These are phyloP conservation scores for Odontomyia ornata DNA, from an alignment of 2,888 invertebrate species.

Conservation along the genomic window DNA sequence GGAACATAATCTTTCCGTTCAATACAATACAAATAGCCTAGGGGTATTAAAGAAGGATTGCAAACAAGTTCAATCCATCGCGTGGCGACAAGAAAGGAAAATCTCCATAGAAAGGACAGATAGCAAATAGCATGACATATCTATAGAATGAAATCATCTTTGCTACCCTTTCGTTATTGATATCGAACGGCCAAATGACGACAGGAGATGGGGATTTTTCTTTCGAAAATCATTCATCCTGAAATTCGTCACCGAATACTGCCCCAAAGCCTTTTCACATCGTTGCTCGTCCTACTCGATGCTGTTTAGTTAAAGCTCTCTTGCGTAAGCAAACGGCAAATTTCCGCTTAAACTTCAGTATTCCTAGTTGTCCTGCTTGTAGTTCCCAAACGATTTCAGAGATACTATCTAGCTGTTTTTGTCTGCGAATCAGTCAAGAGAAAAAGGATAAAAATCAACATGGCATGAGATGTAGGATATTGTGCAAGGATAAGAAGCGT, in stretches of 20 bases:
- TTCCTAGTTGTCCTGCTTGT: too few species aligned
- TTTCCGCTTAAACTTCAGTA: not conserved
- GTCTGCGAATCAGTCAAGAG: not conserved
- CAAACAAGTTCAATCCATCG: constrained; percentile 23
- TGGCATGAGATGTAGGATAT: not conserved
- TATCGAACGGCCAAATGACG: not conserved
- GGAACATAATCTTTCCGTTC: constrained; percentile 23
- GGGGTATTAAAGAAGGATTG: constrained; percentile 7
- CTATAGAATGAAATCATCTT: not conserved
- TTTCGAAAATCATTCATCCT: constrained; percentile 24
- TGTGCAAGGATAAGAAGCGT: not conserved
- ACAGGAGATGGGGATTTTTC: not conserved
- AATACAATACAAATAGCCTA: constrained; percentile 4
- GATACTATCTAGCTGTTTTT: not conserved
- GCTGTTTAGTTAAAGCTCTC: not conserved
- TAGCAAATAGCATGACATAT: not conserved
- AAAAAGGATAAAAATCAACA: constrained; percentile 5
- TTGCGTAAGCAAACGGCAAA: constrained; percentile 18
- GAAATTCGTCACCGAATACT: not conserved
- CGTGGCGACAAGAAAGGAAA: not conserved
- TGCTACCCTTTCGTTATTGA: constrained; percentile 16
- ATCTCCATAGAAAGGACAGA: not conserved
- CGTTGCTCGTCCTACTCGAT: not conserved
- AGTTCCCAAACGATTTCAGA: too few species aligned
- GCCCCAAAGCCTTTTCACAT: not conserved